Base-by-base conservation (phyloP, 2,113 vertebrate genomes). In the Tenrec ecaudatus region DNA sequence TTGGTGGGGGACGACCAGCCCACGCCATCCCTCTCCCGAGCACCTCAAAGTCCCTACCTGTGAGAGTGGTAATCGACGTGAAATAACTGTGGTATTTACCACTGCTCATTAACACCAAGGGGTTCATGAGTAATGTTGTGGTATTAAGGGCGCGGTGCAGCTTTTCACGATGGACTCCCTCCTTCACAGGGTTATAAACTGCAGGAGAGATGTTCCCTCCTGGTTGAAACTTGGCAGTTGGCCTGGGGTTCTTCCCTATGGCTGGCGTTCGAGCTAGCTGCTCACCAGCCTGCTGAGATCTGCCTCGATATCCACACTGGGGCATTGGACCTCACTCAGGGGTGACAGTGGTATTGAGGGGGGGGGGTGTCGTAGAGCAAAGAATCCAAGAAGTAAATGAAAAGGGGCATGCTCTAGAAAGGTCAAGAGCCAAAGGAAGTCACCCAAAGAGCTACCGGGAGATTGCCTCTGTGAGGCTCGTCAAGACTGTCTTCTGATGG, bases 121-220 rank as follows among this genome's bases (percentile, higher is more conserved):
- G 94, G 82, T 31, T 91, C 89, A 22, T 98, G 97, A 98, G 97
- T 98, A 98, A 98, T 96, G 96, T 78, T 80, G 92, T 89, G 86
- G 96, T 95, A 84, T 94, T 90, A 90, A 84, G 97, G 98, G 98
- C 58, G 98, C 89, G 98, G 98, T 96, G 47, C 22, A 43, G 86
- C 84, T 97, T 98, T 96, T 96, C 95, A 95, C 97, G 92, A 93
- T 96, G 53, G 92, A 96, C 91, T 96, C 95, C 90, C 89, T 69
- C 85, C 92, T 71, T 58, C 84, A 95, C 92, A 85, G 83, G 86
- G 94, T 94, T 96, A 40, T 58, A 94, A 97, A 92, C 92, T 62
- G 96, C 96, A 40, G 89, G 92, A 92, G 91, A 97, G 97, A 96
- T 2, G 33, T 94, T 96, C 86, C 87, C 66, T 97, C 86, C 89